These are phyloP conservation scores for Megaceryle alcyon DNA, from an alignment of 2,797 vertebrate genomes.

Conservation along the genomic window DNA sequence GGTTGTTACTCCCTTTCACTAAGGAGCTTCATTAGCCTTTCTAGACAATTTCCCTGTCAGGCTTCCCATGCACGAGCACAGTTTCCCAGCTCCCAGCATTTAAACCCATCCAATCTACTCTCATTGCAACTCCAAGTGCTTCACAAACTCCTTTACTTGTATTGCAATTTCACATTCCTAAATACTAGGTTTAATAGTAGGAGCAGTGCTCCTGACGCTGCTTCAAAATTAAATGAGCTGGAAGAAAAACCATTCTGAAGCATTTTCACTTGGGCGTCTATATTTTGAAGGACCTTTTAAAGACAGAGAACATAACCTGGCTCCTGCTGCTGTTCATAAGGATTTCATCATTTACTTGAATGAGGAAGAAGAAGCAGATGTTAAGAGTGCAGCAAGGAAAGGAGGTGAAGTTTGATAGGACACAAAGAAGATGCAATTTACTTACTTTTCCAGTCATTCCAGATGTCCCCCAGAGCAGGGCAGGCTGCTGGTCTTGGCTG, in stretches of 20 bases:
- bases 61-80: neutral
- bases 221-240: slow-evolving; percentile 13
- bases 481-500: rapidly evolving
- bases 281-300: slow-evolving; percentile 8
- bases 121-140: neutral
- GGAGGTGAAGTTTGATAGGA: neutral
- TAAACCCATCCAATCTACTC: neutral
- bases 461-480: rapidly evolving
- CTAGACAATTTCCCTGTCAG: neutral
- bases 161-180: neutral
- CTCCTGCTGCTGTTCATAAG: neutral
- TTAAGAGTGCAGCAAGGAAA: neutral
- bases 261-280: rapidly evolving
- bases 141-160: neutral
- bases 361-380: rapidly evolving
- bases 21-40: neutral
- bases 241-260: neutral
- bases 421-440: neutral
- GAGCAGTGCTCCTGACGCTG: neutral
- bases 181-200: neutral
- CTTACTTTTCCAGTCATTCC: neutral
- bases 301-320: neutral
- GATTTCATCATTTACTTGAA: neutral
- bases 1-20: neutral
- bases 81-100: neutral